These are phyloP conservation scores for Microctonus hyperodae DNA, from an alignment of 2,888 invertebrate genomes.

Conservation along the genomic window DNA sequence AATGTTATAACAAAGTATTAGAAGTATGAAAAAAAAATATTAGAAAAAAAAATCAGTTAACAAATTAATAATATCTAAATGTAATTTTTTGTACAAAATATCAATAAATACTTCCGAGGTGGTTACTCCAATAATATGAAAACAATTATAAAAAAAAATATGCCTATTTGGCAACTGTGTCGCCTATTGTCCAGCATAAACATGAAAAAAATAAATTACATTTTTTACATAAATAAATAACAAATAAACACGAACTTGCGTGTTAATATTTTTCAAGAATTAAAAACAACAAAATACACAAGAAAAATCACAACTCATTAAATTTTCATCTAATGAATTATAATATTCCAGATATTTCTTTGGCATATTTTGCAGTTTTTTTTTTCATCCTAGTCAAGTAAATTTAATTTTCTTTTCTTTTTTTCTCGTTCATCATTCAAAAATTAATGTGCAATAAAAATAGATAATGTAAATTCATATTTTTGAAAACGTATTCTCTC, in stretches of 20 bases:
- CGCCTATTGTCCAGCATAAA: background rate
- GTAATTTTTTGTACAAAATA: background rate
- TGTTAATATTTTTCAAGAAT: background rate
- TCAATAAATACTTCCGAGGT: background rate
- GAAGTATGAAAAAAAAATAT: background rate
- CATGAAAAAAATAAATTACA: background rate
- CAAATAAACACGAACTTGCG: background rate
- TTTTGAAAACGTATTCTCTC: background rate
- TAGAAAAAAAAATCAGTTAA: background rate
- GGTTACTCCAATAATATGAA: background rate
- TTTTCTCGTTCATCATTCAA: background rate
- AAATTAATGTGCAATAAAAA: background rate
- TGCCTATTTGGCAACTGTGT: background rate
- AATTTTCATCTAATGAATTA: background rate
- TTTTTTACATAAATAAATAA: background rate
- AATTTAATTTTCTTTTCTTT: background rate
- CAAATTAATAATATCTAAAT: background rate
- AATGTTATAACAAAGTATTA: background rate
- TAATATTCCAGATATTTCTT: background rate
- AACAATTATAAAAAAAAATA: background rate
- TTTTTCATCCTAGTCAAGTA: background rate
- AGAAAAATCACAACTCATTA: background rate
- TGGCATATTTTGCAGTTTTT: background rate
- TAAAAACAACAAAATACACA: background rate
- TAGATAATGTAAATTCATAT: constrained; percentile 3